phyloP scores from a whole-genome alignment of 1,140 invertebrate species.

The Drosophila nasuta region DNA sequence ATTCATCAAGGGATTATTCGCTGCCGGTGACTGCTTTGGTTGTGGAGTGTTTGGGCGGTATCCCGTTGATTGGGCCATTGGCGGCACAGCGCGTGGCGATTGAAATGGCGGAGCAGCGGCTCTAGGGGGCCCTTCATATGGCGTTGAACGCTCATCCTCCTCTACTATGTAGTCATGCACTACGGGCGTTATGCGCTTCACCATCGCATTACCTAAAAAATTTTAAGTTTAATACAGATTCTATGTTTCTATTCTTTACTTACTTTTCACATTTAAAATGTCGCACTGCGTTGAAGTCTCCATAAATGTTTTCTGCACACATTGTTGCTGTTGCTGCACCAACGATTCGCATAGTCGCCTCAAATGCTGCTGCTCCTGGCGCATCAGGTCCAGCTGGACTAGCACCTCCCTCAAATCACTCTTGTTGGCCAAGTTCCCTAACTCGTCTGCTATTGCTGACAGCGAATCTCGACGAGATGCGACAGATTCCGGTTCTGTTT shows the following conservation, averaged over 20 bases:
- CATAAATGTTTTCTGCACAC: constrained; percentile 28
- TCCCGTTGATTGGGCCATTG: constrained; percentile 72
- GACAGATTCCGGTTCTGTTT: constrained; percentile 57
- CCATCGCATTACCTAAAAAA: constrained; percentile 7
- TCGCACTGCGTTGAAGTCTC: constrained; percentile 58
- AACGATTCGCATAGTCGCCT: constrained; percentile 51
- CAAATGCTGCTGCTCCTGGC: constrained; percentile 62
- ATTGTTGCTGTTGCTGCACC: constrained; percentile 34
- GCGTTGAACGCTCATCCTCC: constrained; percentile 47
- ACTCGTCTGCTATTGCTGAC: constrained; percentile 13
- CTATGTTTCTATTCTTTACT: neutral
- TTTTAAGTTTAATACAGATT: neutral
- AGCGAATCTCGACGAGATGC: constrained; percentile 3
- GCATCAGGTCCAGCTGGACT: constrained; percentile 50
- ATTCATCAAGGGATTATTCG: constrained; percentile 3
- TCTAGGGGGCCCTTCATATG: constrained; percentile 17
- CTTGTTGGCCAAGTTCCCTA: constrained; percentile 51
- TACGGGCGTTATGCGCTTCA: constrained; percentile 52
- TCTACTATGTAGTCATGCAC: constrained; percentile 71
- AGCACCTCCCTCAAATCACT: constrained; percentile 50
- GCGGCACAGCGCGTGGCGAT: constrained; percentile 58
- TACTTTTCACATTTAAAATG: constrained; percentile 52
- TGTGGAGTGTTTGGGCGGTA: constrained; percentile 64
- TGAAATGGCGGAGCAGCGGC: constrained; percentile 48
- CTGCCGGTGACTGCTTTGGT: constrained; percentile 19